Evolutionary conservation across 1,140 invertebrate species (phyloP).

Genomic region (Conus ventricosus): DNA sequence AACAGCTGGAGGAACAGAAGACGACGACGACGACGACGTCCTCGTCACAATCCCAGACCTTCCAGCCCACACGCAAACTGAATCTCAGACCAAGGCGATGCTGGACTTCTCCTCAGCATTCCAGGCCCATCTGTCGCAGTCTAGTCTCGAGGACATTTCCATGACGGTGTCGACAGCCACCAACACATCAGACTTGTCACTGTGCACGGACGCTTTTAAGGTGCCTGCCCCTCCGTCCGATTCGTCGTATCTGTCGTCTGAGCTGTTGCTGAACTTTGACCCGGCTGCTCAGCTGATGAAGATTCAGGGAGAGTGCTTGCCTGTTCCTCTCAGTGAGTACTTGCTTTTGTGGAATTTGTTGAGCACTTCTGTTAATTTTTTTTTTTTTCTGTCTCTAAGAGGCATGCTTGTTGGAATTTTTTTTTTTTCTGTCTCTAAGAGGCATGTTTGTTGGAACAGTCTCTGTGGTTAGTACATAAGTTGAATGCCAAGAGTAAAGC

Average conservation of each 20-base stretch:
- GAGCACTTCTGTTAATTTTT: too few relatives aligned
- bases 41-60: constrained; percentile 6
- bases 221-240: constrained; percentile 58
- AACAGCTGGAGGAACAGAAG: not conserved
- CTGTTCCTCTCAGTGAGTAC: constrained; percentile 65
- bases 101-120: constrained; percentile 37
- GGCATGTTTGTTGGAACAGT: too few relatives aligned
- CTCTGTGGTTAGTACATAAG: too few relatives aligned
- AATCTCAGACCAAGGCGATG: constrained; percentile 34
- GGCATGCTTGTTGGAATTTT: too few relatives aligned
- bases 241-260: constrained; percentile 8
- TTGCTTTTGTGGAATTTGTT: not conserved
- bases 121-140: constrained; percentile 35
- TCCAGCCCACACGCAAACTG: constrained; percentile 1
- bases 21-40: not conserved
- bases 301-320: constrained; percentile 60
- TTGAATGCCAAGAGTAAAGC: too few relatives aligned
- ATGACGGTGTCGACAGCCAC: constrained; percentile 36
- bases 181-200: constrained; percentile 41
- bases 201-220: constrained; percentile 57
- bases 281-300: constrained; percentile 55
- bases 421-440: too few relatives aligned
- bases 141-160: constrained; percentile 13
- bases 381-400: too few relatives aligned
- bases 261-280: constrained; percentile 39